phyloP scores from a whole-genome alignment of 2,797 vertebrate genomes.

The Amblyopsis hoosieri region DNA sequence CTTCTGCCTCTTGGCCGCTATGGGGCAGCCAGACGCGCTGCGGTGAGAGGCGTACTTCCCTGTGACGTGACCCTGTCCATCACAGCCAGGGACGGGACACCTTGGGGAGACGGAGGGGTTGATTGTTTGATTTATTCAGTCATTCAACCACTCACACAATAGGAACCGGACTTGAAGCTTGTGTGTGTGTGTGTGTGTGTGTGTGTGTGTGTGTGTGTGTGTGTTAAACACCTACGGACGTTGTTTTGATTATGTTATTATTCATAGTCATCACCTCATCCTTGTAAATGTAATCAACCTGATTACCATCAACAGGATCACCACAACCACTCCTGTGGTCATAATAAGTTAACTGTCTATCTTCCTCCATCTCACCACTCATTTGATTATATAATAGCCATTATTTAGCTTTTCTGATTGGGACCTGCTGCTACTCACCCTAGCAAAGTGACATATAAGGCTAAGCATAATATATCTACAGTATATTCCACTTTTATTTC shows the following conservation, averaged over 20 bases:
- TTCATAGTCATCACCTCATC: background rate
- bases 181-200: too few relatives aligned
- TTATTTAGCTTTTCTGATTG: background rate
- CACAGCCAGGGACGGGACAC: constrained; percentile 97
- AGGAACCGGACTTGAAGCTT: background rate
- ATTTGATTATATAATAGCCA: constrained; percentile 3
- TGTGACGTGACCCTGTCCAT: constrained; percentile 97
- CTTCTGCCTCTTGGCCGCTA: constrained; percentile 96
- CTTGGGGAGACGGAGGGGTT: constrained; percentile 58
- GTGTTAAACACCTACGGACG: background rate
- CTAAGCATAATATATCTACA: too few relatives aligned
- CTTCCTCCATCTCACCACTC: background rate
- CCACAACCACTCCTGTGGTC: background rate
- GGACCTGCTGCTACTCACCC: constrained; percentile 10
- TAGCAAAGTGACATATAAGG: background rate
- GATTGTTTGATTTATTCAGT: background rate
- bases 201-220: too few relatives aligned
- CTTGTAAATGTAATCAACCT: constrained; percentile 2
- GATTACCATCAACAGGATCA: constrained; percentile 6
- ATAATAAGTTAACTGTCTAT: background rate
- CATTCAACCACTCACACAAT: background rate
- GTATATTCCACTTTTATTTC: too few relatives aligned
- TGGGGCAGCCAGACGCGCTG: constrained; percentile 95
- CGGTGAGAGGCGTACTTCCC: constrained; percentile 97
- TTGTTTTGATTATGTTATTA: constrained; percentile 6